A percentile compares a stretch with the other conserved stretches of the same genome.
Evolutionary conservation across 1,140 invertebrate genomes (phyloP).

Genomic region (Trichoplusia ni): DNA sequence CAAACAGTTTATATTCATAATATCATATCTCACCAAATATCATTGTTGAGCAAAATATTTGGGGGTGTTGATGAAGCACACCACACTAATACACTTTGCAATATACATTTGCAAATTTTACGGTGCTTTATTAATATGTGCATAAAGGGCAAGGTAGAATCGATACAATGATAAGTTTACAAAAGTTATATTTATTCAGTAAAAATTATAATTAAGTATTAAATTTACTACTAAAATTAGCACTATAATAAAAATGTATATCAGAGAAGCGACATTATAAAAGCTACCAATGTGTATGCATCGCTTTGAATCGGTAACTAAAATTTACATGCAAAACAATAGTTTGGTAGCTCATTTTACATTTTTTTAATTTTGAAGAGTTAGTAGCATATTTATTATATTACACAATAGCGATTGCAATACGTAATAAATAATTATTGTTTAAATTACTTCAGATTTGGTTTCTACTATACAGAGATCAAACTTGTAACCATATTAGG

Average conservation of each 20-base stretch:
- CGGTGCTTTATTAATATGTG: conserved; percentile 45
- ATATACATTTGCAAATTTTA: background rate
- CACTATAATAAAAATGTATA: conserved; percentile 50
- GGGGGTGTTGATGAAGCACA: background rate
- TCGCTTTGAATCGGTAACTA: conserved; percentile 53
- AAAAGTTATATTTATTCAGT: conserved; percentile 64
- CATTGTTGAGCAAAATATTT: conserved; percentile 6
- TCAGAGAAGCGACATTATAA: conserved; percentile 40
- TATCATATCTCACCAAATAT: background rate
- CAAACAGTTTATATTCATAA: background rate
- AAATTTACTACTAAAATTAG: conserved; percentile 58
- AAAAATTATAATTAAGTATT: conserved; percentile 65
- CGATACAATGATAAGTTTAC: conserved; percentile 59
- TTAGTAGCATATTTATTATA: conserved; percentile 34
- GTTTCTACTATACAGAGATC: conserved; percentile 69
- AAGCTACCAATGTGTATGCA: conserved; percentile 36
- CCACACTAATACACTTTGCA: background rate
- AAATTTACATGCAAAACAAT: conserved; percentile 53
- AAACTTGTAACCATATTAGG: conserved; percentile 53
- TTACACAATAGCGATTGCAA: conserved; percentile 29
- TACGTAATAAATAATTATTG: conserved; percentile 44
- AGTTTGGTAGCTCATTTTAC: conserved; percentile 44
- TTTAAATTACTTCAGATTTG: conserved; percentile 56
- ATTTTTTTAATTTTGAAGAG: conserved; percentile 49
- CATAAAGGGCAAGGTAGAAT: conserved; percentile 51